These are phyloP conservation scores for Drosophila sulfurigaster DNA, from an alignment of 1,140 invertebrate genomes.

Conservation along the genomic window DNA sequence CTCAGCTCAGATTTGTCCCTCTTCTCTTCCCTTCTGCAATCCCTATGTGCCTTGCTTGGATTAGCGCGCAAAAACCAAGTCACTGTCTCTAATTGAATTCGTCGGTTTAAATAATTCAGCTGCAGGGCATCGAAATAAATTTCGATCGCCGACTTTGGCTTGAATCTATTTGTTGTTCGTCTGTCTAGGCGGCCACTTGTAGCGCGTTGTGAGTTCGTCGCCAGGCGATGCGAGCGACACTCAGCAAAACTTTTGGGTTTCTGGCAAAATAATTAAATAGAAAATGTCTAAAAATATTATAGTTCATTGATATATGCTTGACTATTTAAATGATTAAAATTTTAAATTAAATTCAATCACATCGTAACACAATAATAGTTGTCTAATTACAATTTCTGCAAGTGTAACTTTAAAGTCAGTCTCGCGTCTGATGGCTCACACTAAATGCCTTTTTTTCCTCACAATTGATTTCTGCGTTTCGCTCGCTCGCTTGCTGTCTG, in stretches of 20 bases:
- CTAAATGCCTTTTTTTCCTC: conserved; percentile 65
- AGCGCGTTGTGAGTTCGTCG: conserved; percentile 47
- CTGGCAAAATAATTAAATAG: background rate
- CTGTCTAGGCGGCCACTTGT: conserved; percentile 50
- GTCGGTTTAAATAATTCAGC: conserved; percentile 85
- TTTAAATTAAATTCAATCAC: background rate
- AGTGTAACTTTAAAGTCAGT: conserved; percentile 6
- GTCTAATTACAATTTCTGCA: background rate
- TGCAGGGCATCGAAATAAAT: conserved; percentile 81
- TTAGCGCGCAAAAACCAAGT: conserved; percentile 82
- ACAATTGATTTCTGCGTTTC: conserved; percentile 77
- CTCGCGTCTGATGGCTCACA: conserved; percentile 38
- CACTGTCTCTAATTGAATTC: conserved; percentile 85
- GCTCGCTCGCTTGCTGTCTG: conserved; percentile 24
- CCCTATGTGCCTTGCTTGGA: conserved; percentile 9
- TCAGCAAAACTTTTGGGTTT: background rate
- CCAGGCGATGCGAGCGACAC: conserved; percentile 10
- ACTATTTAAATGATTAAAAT: too few species aligned
- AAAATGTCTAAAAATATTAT: background rate
- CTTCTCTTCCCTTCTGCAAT: background rate
- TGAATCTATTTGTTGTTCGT: conserved; percentile 49
- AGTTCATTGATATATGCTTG: fast-evolving
- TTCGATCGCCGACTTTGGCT: conserved; percentile 48
- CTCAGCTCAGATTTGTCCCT: too few species aligned
- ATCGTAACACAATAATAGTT: background rate